phyloP scores from a whole-genome alignment of 2,113 vertebrate genomes.

The Xenopus tropicalis region DNA sequence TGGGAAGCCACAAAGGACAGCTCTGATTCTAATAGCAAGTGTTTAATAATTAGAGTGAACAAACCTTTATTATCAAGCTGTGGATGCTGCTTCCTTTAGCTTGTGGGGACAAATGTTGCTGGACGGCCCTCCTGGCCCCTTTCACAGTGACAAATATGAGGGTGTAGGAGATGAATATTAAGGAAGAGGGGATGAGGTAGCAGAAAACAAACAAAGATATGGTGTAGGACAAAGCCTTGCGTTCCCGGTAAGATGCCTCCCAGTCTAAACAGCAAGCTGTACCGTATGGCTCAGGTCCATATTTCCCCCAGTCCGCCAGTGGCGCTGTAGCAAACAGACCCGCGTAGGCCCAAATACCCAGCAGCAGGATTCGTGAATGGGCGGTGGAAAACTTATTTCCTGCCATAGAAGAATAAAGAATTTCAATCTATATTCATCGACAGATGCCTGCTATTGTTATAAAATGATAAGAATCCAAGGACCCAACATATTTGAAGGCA shows the following conservation, averaged over 20 bases:
- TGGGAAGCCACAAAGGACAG: no score
- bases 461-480: no score
- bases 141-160: constrained; percentile 64
- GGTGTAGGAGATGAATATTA: constrained; percentile 74
- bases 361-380: constrained; percentile 66
- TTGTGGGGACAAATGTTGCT: constrained; percentile 65
- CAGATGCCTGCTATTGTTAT: no score
- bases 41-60: background rate
- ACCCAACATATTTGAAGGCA: no score
- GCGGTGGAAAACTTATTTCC: constrained; percentile 71
- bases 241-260: constrained; percentile 58
- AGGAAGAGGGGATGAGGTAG: constrained; percentile 73
- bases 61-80: constrained; percentile 71
- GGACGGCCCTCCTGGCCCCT: constrained; percentile 22
- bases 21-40: no score
- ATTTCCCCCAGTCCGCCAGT: constrained; percentile 73
- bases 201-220: constrained; percentile 76
- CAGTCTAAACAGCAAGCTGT: constrained; percentile 82
- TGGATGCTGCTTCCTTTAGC: constrained; percentile 63
- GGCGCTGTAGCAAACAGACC: constrained; percentile 71
- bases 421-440: no score
- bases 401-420: constrained; percentile 30
- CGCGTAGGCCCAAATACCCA: constrained; percentile 71
- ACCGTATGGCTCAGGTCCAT: constrained; percentile 77
- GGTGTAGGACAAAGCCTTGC: constrained; percentile 71